Evolutionary conservation across 1,140 invertebrate genomes (phyloP).

Genomic region (Bombus soroeensis): DNA sequence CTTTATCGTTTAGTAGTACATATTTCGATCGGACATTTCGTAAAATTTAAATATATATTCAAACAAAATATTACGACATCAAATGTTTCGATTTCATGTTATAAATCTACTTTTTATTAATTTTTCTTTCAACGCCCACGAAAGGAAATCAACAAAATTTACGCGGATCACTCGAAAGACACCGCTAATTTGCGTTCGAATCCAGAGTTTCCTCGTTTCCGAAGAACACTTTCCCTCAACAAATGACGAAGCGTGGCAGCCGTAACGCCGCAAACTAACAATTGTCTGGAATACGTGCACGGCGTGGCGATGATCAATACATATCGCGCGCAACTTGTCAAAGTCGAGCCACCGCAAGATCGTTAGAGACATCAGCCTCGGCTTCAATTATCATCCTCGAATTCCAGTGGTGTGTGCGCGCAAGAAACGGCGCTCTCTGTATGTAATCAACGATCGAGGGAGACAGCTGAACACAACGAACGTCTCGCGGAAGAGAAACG

Average conservation of each 20-base stretch:
- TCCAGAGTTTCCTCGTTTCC: neutral
- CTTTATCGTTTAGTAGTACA: neutral
- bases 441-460: conserved; percentile 29
- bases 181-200: neutral
- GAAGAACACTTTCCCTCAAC: neutral
- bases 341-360: conserved; percentile 40
- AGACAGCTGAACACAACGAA: neutral
- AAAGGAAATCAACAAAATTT: neutral
- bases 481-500: neutral
- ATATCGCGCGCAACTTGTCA: conserved; percentile 47
- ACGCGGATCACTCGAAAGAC: neutral
- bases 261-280: neutral
- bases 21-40: neutral
- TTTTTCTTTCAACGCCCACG: neutral
- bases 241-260: neutral
- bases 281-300: conserved; percentile 9
- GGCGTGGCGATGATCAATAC: conserved; percentile 21
- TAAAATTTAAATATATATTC: too few relatives aligned
- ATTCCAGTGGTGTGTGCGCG: conserved; percentile 16
- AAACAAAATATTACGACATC: too few relatives aligned
- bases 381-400: conserved; percentile 51
- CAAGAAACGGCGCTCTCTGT: conserved; percentile 3
- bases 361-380: conserved; percentile 36
- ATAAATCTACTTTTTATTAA: neutral
- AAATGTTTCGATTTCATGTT: neutral